Evolutionary conservation across 30 jellyfish, hydroid and myxozoan species (phyloP), one percentile per base, ranked within the genome.

Genomic region (Haliclystus octoradiatus): DNA sequence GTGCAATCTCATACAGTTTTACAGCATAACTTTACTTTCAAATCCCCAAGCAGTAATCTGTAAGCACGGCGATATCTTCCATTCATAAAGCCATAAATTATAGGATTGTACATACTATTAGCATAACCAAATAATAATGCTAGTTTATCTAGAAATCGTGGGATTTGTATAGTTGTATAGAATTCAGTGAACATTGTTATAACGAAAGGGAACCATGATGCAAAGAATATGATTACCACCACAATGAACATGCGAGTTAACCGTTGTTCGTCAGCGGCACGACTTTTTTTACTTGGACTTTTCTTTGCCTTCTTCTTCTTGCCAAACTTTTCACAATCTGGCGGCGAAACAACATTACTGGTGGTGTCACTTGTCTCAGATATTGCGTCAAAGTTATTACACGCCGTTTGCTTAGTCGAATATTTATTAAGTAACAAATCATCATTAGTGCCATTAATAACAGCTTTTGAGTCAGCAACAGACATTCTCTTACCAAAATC

Each of bases 171-270:
- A 1, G 84, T 31, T 0, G 70, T 33, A 12, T 52, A 33, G 35
- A 66, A 40, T 24, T 73, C 84, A 2, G 63, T 23, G 22, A 62
- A 15, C 84, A 73, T 73, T n/a, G 84, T 73, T 1, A 73, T 49
- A 63, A 73, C 84, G 33, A 73, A 73, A 61, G 84, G 84, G 9
- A 62, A 73, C 84, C 84, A 73, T 0, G 76, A 73, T 9, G 63
- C 49, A 63, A 62, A 73, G 35, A 64, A 65, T 7, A 75, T 78
- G 0, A 68, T 72, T 1, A 63, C 78, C n/a, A 68, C 40, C 69
- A 77, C 53, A 27, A 68, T 30, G 31, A 70, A 77, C 91, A 77
- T 68, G 57, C 57, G 57, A 9, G 57, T 40, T 40, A 40, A 40
- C 57, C 57, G 57, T 19, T 40, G 57, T 40, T 40, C 57, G 19